Evolutionary conservation across 2,113 vertebrate species (phyloP).

Genomic region (Poeciliopsis turrubarensis): DNA sequence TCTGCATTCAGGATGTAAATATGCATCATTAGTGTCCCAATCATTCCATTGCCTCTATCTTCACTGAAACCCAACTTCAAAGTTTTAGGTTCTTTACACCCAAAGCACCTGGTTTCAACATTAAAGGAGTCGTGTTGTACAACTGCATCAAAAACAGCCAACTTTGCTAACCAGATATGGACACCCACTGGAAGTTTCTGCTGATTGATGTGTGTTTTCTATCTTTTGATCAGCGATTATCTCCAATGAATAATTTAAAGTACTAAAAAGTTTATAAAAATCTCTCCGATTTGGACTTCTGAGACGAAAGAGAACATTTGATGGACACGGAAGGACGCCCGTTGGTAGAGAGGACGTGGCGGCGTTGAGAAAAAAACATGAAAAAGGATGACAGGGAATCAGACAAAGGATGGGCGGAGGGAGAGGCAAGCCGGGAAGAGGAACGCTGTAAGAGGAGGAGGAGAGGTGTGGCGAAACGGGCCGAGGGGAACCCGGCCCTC

Average conservation of each 20-base stretch:
- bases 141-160: background rate
- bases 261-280: conserved; percentile 82
- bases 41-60: background rate
- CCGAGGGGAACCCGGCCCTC: conserved; percentile 73
- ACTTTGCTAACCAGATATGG: conserved; percentile 24
- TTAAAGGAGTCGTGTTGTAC: background rate
- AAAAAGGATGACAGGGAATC: conserved; percentile 34
- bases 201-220: conserved; percentile 79
- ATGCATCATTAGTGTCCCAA: conserved; percentile 50
- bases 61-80: background rate
- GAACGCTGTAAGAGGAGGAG: conserved; percentile 55
- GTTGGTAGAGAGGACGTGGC: conserved; percentile 3
- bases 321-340: conserved; percentile 43
- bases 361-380: conserved; percentile 12
- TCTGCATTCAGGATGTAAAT: conserved; percentile 36
- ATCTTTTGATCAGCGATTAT: conserved; percentile 83
- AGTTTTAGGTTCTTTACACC: background rate
- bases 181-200: conserved; percentile 46
- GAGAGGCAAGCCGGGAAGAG: conserved; percentile 22
- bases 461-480: conserved; percentile 74
- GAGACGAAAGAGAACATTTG: conserved; percentile 44
- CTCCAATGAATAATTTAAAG: conserved; percentile 80
- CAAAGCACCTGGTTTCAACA: background rate
- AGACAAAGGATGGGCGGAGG: conserved; percentile 21
- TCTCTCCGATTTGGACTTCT: conserved; percentile 47